Base-by-base conservation (phyloP, 2,113 vertebrate species). In the Phyllostomus hastatus region DNA sequence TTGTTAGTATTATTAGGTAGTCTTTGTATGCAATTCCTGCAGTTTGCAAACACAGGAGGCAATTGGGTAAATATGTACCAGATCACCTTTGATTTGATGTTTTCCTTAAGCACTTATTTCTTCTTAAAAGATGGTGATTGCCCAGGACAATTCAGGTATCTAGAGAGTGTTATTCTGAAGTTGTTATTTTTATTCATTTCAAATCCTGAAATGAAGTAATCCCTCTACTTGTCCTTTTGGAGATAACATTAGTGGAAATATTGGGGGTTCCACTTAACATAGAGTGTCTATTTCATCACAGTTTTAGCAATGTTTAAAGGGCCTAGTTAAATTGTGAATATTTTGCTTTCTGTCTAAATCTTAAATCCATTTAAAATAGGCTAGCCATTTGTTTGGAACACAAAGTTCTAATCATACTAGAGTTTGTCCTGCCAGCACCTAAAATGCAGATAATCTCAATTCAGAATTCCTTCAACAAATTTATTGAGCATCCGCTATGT, bases 131-230 rank as follows among this genome's bases (percentile, higher is more conserved):
- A 84, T 52, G 28, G 2, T 88, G 50, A 82, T 89, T 50, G 11
- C 43, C n/a, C 38, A 67, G 4, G 22, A 72, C 94, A 46, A 81
- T 88, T 61, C 69, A 76, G 76, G 17, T 87, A 10, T 79, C 61
- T 70, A 35, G 59, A 76, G 52, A 78, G 66, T 15, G 1, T 26
- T 92, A 7, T 90, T 92, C 89, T 90, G 90, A 92, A 84, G 17
- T 54, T 90, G 86, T 90, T 64, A 38, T 84, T 96, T 88, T 96
- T 88, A 16, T 90, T 92, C 80, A 69, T 87, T 92, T 97, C 9
- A 81, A 78, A 92, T 82, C 24, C 20, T 90, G 38, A 95, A 95
- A 84, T 41, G 22, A 24, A 92, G 26, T 72, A 89, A 83, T 83
- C 26, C 90, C 1, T 70, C 38, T 76, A 64, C 57, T 61, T 83